Conservation (phyloP, 2,888 invertebrate species). For the Eurytoma californica region DNA sequence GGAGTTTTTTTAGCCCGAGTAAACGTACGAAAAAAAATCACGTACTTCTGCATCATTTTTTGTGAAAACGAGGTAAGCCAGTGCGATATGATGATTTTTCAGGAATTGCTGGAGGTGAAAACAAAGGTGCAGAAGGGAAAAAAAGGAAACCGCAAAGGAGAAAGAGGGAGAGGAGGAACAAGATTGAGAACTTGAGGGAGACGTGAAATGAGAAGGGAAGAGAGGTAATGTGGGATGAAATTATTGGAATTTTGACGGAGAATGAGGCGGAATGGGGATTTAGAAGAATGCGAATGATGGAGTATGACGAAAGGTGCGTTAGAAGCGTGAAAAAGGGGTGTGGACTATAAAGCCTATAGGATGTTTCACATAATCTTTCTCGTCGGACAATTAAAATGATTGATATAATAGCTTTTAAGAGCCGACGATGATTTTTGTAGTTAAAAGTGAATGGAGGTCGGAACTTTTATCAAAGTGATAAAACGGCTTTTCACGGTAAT, state of each 20-base stretch:
- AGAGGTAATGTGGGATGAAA: conserved; percentile 26
- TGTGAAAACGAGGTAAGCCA: too few species aligned
- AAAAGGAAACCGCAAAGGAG: conserved; percentile 24
- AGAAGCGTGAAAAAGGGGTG: conserved; percentile 19
- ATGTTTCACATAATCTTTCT: background rate
- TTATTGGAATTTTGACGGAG: conserved; percentile 31
- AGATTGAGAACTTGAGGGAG: conserved; percentile 26
- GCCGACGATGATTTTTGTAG: background rate
- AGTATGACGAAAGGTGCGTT: conserved; percentile 23
- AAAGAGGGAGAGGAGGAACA: conserved; percentile 30
- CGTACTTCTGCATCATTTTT: too few species aligned
- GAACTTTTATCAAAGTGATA: background rate
- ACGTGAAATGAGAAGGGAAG: conserved; percentile 16
- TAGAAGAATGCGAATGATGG: conserved; percentile 1
- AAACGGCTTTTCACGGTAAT: conserved; percentile 5
- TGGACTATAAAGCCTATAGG: background rate
- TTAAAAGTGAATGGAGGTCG: background rate
- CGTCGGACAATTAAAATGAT: conserved; percentile 20
- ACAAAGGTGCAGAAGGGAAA: background rate
- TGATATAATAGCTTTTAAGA: conserved; percentile 3
- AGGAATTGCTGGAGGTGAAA: background rate
- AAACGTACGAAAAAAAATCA: too few species aligned
- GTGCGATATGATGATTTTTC: too few species aligned
- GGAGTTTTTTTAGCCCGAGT: too few species aligned
- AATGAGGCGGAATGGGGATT: conserved; percentile 8